Conservation (phyloP, 2,113 vertebrate genomes). For the Carassius gibelio region DNA sequence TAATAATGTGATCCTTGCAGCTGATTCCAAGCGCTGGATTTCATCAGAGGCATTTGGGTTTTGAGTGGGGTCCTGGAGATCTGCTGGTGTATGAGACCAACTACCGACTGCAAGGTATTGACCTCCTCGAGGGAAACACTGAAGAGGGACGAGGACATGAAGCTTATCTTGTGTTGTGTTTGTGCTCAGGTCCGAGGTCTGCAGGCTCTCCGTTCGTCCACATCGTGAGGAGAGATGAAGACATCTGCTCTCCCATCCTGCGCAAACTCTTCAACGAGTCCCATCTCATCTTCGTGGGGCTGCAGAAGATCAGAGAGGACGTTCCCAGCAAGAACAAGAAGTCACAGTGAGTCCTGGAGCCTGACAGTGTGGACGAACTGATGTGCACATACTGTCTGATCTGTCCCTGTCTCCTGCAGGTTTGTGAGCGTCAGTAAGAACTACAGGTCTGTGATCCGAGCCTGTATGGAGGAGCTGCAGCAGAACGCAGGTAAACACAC, state of each 20-base stretch:
- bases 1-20: constrained; percentile 65
- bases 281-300: constrained; percentile 91
- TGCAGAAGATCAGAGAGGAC: constrained; percentile 88
- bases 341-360: constrained; percentile 68
- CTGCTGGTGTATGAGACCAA: constrained; percentile 87
- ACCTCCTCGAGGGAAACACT: background rate
- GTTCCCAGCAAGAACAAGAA: constrained; percentile 84
- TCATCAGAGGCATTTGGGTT: constrained; percentile 84
- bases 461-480: constrained; percentile 95
- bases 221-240: constrained; percentile 84
- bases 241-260: constrained; percentile 89
- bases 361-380: background rate
- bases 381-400: background rate
- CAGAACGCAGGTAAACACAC: constrained; percentile 79
- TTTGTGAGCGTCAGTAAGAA: constrained; percentile 95
- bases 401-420: constrained; percentile 65
- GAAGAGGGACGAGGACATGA: background rate
- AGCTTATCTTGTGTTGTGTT: background rate
- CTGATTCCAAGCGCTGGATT: constrained; percentile 80
- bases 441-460: constrained; percentile 93
- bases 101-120: constrained; percentile 76
- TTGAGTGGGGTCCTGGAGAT: constrained; percentile 92
- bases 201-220: constrained; percentile 73
- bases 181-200: constrained; percentile 52
- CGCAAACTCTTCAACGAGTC: constrained; percentile 97